phyloP scores from a whole-genome alignment of 2,797 vertebrate genomes.

The Protonibea diacanthus region DNA sequence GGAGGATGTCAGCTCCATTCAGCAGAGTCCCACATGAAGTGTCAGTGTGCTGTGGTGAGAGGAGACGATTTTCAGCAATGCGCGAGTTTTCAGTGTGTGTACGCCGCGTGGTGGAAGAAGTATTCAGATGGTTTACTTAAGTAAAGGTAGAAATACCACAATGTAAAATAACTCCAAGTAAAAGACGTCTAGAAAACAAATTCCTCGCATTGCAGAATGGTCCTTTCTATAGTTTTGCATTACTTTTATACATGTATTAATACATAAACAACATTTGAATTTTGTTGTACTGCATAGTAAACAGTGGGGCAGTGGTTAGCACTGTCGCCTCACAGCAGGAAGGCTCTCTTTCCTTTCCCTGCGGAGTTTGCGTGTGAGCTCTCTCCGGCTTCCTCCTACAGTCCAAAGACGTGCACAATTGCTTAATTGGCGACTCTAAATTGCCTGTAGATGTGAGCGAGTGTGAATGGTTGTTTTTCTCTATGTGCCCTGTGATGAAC shows the following conservation, averaged over 20 bases:
- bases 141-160: neutral
- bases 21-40: constrained; percentile 56
- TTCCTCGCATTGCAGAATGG: neutral
- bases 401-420: too few species aligned
- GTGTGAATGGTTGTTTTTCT: too few species aligned
- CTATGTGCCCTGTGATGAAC: too few species aligned
- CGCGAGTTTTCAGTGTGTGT: constrained; percentile 13
- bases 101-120: constrained; percentile 13
- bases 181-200: neutral
- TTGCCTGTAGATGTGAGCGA: too few species aligned
- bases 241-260: neutral
- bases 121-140: neutral
- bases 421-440: too few species aligned
- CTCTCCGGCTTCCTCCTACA: too few species aligned
- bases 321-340: too few species aligned
- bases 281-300: neutral
- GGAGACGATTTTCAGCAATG: constrained; percentile 48
- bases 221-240: neutral
- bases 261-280: neutral
- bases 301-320: too few species aligned
- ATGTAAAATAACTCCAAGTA: neutral
- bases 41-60: constrained; percentile 55
- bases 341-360: too few species aligned
- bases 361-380: too few species aligned
- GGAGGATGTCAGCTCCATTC: constrained; percentile 66